phyloP scores from a whole-genome alignment of 2,888 invertebrate genomes.

The Linnaemya tessellans region DNA sequence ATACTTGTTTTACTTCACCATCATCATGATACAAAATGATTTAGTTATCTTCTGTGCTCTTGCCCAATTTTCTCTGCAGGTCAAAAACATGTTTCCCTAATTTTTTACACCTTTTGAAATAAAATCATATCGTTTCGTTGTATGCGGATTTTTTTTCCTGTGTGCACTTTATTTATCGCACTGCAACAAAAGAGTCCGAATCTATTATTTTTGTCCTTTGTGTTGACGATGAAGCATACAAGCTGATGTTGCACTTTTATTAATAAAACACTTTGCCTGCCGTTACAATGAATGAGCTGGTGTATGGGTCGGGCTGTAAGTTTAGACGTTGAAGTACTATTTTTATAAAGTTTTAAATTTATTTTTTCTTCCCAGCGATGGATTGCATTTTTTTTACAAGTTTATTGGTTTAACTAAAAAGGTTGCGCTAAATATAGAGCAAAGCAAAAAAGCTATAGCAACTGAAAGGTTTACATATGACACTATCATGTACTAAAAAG shows the following conservation, averaged over 20 bases:
- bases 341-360: background rate
- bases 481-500: no score
- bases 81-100: background rate
- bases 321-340: background rate
- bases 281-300: background rate
- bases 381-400: background rate
- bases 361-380: background rate
- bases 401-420: background rate
- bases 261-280: slow-evolving; percentile 4
- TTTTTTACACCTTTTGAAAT: background rate
- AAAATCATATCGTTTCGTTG: slow-evolving; percentile 8
- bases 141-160: background rate
- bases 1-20: background rate
- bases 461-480: background rate
- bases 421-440: background rate
- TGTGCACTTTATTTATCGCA: slow-evolving; percentile 7
- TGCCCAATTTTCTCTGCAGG: slow-evolving; percentile 10
- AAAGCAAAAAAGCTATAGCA: background rate
- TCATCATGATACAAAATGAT: slow-evolving; percentile 2
- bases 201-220: slow-evolving; percentile 21
- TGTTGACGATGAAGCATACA: background rate
- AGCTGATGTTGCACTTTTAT: slow-evolving; percentile 35
- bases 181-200: slow-evolving; percentile 1
- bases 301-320: background rate
- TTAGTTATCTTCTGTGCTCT: background rate